phyloP scores from a whole-genome alignment of 2,888 invertebrate species.

The Pardosa pseudoannulata region DNA sequence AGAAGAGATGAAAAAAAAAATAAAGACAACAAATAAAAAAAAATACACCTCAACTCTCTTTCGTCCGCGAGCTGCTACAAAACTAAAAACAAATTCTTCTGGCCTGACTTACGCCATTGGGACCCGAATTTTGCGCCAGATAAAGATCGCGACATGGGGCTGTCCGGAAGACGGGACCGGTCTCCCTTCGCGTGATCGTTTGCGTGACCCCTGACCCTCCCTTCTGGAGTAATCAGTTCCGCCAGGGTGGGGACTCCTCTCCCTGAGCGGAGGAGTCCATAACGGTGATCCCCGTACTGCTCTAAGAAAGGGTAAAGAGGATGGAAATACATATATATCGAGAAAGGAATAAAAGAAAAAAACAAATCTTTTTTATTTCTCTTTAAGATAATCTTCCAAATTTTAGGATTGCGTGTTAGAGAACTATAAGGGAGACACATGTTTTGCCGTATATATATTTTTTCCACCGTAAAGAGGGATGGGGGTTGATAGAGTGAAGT shows the following conservation, averaged over 20 bases:
- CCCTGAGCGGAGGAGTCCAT: slow-evolving; percentile 3
- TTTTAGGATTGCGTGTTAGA: background rate
- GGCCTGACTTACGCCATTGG: background rate
- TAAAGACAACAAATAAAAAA: slow-evolving; percentile 13
- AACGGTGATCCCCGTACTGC: background rate
- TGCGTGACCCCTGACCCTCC: slow-evolving; percentile 41
- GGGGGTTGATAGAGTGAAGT: no score
- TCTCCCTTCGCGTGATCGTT: slow-evolving; percentile 44
- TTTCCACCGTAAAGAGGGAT: no score
- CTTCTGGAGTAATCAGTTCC: slow-evolving; percentile 54
- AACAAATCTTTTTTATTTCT: no score
- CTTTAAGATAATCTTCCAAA: background rate
- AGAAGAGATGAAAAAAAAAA: background rate
- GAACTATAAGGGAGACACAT: background rate
- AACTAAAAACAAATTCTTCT: background rate
- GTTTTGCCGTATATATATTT: background rate
- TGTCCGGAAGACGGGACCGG: slow-evolving; percentile 49
- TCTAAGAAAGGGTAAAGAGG: background rate
- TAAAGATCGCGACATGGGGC: slow-evolving; percentile 56
- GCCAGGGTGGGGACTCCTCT: slow-evolving; percentile 21
- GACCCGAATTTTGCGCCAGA: background rate
- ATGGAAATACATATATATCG: background rate
- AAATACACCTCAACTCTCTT: slow-evolving; percentile 33
- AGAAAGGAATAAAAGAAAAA: no score
- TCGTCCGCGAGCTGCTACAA: slow-evolving; percentile 4